These are phyloP conservation scores for Stenchaetothrips biformis DNA, from an alignment of 2,888 invertebrate species.

Conservation along the genomic window DNA sequence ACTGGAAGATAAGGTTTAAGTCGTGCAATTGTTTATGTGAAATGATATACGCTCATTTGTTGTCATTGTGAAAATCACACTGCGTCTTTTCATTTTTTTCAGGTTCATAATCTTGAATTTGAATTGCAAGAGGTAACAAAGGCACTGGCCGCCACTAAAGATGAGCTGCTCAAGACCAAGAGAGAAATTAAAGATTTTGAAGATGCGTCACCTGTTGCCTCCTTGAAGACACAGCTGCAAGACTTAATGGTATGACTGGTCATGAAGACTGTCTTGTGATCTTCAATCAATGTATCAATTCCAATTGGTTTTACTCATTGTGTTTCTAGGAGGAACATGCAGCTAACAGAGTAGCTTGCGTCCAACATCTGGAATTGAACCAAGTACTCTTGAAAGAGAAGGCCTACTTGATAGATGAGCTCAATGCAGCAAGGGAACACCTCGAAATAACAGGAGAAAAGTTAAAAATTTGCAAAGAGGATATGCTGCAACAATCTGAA, in stretches of 20 bases:
- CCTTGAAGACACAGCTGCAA: background rate
- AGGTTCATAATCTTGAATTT: background rate
- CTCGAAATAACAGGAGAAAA: background rate
- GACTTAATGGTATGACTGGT: background rate
- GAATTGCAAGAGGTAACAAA: background rate
- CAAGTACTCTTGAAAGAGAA: background rate
- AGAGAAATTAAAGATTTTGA: background rate
- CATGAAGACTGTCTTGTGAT: background rate
- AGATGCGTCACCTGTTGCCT: background rate
- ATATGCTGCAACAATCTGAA: background rate
- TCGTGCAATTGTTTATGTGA: background rate
- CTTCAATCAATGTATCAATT: background rate
- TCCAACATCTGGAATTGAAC: background rate
- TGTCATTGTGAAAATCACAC: background rate
- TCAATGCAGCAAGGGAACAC: background rate
- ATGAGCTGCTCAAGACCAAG: background rate
- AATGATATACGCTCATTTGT: background rate
- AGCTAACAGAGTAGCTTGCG: background rate
- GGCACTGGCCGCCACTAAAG: background rate
- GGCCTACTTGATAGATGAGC: background rate
- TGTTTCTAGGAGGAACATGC: background rate
- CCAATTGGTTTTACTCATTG: background rate
- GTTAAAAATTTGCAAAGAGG: background rate
- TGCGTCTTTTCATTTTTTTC: background rate
- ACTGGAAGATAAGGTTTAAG: background rate